phyloP scores from a whole-genome alignment of 2,113 vertebrate species.

The Ellobius talpinus region DNA sequence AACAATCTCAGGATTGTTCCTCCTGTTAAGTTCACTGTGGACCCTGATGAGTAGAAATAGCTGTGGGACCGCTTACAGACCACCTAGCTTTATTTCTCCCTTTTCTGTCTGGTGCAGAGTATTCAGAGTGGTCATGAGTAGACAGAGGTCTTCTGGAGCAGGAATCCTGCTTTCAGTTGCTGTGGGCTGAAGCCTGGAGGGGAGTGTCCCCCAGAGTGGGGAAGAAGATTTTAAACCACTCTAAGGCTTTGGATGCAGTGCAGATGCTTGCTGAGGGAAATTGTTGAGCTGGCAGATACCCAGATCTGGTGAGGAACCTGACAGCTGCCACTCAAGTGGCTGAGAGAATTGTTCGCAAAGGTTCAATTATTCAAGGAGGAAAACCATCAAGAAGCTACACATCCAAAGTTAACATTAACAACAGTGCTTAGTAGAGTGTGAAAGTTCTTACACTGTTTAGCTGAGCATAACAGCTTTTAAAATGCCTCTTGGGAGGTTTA shows the following conservation, averaged over 20 bases:
- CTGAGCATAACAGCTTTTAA: neutral
- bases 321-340: neutral
- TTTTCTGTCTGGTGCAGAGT: neutral
- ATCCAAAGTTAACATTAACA: neutral
- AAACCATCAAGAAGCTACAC: neutral
- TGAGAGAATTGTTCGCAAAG: neutral
- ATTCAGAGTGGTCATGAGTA: no score
- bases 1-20: no score
- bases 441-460: neutral
- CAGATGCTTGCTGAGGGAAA: neutral
- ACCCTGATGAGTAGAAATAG: no score
- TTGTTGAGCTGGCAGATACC: neutral
- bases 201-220: neutral
- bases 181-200: neutral
- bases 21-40: no score
- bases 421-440: no score
- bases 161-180: no score
- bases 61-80: neutral
- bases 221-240: neutral
- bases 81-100: neutral
- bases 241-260: neutral
- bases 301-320: neutral
- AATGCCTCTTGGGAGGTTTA: neutral
- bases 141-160: neutral
- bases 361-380: neutral